Evolutionary conservation across 1,140 invertebrate genomes (phyloP), one percentile per base, ranked within the genome.

Genomic region (Drosophila mojavensis): DNA sequence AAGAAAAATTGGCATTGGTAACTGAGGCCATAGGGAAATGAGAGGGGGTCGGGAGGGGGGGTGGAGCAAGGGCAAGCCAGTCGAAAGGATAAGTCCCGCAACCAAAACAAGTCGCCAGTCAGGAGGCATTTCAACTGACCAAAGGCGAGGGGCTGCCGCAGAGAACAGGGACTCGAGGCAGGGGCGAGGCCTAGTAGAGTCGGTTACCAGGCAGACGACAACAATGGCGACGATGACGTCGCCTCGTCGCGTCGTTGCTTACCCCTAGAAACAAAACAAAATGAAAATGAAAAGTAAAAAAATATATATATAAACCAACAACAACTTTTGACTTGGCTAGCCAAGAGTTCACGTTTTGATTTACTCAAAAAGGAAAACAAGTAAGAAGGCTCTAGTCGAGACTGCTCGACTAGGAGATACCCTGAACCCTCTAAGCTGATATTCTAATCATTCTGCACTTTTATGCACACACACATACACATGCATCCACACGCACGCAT

Each of bases 281-380:
- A 58, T 10, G n/a, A 47, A 15, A 55, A 45, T 36, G 28, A 67
- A 56, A 62, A 81, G 20, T 24, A 24, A 7, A 33, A 33, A 33
- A 33, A 7, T 1, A 17, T 17, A 17, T 17, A 17, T 17, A 17
- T 17, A 17, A 17, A 17, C 17, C 17, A 17, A 17, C 0, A 79
- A 53, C 55, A 80, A 54, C 53, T 82, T 88, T 70, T 66, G 64
- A 65, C 70, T 50, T 41, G 71, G 79, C 79, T 65, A 82, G 77
- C 76, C 83, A 77, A 83, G 67, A 82, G 82, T 82, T 79, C 78
- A 79, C 79, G 75, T 86, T 83, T 88, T 88, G 76, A 86, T 89
- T 88, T 80, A 88, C 83, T 88, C 62, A 58, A 58, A 55, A 59
- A 58, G 62, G 50, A 24, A 36, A 33, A 54, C n/a, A n/a, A n/a